Conservation (phyloP, 2,797 vertebrate species). For the Pseudochaenichthys georgianus region DNA sequence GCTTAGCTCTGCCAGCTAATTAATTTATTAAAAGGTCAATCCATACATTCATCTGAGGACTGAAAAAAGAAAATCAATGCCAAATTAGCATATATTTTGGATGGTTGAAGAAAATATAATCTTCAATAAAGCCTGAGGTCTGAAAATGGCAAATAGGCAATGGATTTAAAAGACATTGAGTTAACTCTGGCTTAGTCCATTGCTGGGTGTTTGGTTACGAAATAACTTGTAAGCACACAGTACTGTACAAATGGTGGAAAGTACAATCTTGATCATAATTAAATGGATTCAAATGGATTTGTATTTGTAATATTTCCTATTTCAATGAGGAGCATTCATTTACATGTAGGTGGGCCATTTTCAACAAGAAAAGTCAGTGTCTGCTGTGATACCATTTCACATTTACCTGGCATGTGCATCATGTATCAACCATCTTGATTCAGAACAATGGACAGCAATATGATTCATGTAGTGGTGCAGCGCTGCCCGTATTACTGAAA, state of each 20-base stretch:
- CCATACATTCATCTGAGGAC: constrained; percentile 31
- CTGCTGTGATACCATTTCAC: too few species aligned
- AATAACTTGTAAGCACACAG: constrained; percentile 28
- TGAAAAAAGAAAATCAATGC: constrained; percentile 51
- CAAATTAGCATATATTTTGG: constrained; percentile 60
- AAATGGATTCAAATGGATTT: constrained; percentile 1
- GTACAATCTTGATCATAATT: background rate
- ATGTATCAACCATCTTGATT: too few species aligned
- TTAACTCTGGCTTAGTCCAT: constrained; percentile 28
- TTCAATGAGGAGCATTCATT: too few species aligned
- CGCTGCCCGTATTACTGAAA: too few species aligned
- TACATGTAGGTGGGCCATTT: too few species aligned
- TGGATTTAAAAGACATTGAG: constrained; percentile 55
- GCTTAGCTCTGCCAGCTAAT: constrained; percentile 29
- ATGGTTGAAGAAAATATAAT: constrained; percentile 48
- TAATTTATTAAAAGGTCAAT: constrained; percentile 60
- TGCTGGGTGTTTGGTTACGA: constrained; percentile 6
- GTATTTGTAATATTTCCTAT: background rate
- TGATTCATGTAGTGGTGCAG: too few species aligned
- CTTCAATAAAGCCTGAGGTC: constrained; percentile 36
- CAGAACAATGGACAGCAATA: too few species aligned
- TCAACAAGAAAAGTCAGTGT: too few species aligned
- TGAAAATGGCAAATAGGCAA: constrained; percentile 60
- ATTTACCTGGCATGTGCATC: too few species aligned
- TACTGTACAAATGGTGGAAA: background rate